Percentiles rank a stretch among this genome's conserved stretches.
These are phyloP conservation scores for Saguinus imperator DNA, from an alignment of 2,113 vertebrate genomes.

Conservation along the genomic window DNA sequence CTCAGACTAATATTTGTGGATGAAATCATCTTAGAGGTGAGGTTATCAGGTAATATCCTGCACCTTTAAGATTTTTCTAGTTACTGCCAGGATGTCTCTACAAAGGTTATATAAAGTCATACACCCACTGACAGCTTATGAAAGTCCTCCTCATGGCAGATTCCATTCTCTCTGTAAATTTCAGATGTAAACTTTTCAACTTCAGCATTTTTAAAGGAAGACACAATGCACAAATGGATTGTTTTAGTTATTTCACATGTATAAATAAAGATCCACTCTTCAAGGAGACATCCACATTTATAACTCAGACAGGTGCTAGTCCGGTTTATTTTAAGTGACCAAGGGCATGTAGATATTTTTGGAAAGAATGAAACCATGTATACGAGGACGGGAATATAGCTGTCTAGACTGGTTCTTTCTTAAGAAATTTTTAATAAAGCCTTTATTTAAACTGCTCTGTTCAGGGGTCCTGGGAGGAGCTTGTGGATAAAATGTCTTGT, in stretches of 20 bases:
- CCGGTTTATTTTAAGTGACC: constrained; percentile 65
- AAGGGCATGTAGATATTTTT: constrained; percentile 55
- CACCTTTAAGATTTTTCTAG: background rate
- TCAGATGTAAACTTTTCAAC: background rate
- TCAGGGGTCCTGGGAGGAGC: background rate
- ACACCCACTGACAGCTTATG: too few species aligned
- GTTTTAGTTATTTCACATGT: constrained; percentile 33
- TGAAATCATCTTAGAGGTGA: background rate
- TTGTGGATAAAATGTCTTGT: background rate
- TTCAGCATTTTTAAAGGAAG: background rate
- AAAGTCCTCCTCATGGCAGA: background rate
- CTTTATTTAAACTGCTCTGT: background rate
- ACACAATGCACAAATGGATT: background rate
- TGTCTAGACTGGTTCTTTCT: constrained; percentile 66
- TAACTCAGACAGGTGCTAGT: background rate
- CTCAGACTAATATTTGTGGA: background rate
- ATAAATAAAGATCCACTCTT: constrained; percentile 32
- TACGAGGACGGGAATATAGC: background rate
- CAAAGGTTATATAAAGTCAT: background rate
- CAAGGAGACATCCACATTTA: constrained; percentile 17
- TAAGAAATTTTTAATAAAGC: constrained; percentile 18
- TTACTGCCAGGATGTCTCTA: background rate
- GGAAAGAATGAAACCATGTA: constrained; percentile 46
- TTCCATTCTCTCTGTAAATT: background rate
- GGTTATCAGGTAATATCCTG: background rate